Percentiles rank a stretch among this genome's conserved stretches.
phyloP scores from a whole-genome alignment of 1,140 invertebrate genomes.

The Polypedilum pembai region DNA sequence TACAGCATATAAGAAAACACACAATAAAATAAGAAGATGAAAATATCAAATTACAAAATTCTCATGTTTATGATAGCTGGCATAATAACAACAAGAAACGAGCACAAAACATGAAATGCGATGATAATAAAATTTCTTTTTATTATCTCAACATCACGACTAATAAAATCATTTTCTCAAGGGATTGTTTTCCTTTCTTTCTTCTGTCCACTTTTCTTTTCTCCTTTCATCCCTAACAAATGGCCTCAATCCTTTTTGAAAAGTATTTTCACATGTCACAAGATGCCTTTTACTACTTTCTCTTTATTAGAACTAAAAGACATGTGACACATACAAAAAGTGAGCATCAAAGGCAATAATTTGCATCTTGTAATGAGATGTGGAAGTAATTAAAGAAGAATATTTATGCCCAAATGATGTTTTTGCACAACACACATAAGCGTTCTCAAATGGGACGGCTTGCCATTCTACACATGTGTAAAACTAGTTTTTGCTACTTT shows the following conservation, averaged over 20 bases:
- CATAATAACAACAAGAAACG: neutral
- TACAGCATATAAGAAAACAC: neutral
- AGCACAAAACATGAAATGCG: slow-evolving; percentile 10
- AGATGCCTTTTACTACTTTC: too few species aligned
- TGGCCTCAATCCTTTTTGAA: slow-evolving; percentile 5
- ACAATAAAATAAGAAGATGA: neutral
- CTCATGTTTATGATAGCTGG: neutral
- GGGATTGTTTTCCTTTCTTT: neutral
- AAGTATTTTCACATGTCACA: too few species aligned
- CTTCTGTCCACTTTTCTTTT: neutral
- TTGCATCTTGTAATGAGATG: slow-evolving; percentile 1
- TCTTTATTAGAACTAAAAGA: neutral
- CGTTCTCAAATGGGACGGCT: neutral
- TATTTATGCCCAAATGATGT: slow-evolving; percentile 15
- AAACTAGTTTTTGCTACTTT: slow-evolving; percentile 3
- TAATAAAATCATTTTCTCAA: slow-evolving; percentile 20
- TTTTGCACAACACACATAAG: neutral
- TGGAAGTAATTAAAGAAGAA: slow-evolving; percentile 5
- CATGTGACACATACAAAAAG: neutral
- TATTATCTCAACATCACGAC: slow-evolving; percentile 17
- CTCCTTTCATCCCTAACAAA: neutral
- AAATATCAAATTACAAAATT: slow-evolving; percentile 3
- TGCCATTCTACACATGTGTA: too few species aligned
- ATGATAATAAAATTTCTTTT: neutral
- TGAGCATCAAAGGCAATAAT: slow-evolving; percentile 17